Conservation (phyloP, 2,888 invertebrate species). For the Lasiommata megera region DNA sequence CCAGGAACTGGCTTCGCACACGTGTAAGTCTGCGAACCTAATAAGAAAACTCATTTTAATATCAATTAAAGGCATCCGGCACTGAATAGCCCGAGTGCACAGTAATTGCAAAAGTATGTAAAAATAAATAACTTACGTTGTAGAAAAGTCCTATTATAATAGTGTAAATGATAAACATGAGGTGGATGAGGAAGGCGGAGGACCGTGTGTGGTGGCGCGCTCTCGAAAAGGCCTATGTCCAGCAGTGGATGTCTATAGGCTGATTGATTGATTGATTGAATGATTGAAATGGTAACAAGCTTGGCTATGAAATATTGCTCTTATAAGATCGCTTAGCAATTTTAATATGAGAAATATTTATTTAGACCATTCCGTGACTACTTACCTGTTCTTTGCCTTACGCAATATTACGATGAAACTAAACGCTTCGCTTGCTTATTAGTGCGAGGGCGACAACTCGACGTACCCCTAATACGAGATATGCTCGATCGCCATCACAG, state of each 20-base stretch:
- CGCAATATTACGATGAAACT: neutral
- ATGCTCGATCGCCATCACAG: no score
- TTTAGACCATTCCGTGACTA: neutral
- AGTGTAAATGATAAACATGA: no score
- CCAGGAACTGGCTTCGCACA: neutral
- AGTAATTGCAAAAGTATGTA: slow-evolving; percentile 40
- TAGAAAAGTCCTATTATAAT: no score
- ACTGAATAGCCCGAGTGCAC: slow-evolving; percentile 36
- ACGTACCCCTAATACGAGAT: no score
- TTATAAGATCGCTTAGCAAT: no score
- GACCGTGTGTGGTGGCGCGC: no score
- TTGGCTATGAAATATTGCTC: no score
- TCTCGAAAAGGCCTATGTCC: no score
- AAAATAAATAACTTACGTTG: neutral
- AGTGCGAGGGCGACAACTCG: neutral
- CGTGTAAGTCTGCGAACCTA: neutral
- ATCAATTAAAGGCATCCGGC: slow-evolving; percentile 32
- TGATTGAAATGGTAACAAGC: no score
- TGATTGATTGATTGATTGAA: no score
- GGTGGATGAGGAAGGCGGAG: no score
- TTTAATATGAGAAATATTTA: neutral
- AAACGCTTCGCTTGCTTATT: neutral
- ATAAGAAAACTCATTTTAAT: slow-evolving; percentile 22
- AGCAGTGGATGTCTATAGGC: no score
- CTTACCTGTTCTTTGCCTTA: neutral